Evolutionary conservation across 2,888 invertebrate genomes (phyloP), one percentile per base, ranked within the genome.

Genomic region (Pachydiplax longipennis): DNA sequence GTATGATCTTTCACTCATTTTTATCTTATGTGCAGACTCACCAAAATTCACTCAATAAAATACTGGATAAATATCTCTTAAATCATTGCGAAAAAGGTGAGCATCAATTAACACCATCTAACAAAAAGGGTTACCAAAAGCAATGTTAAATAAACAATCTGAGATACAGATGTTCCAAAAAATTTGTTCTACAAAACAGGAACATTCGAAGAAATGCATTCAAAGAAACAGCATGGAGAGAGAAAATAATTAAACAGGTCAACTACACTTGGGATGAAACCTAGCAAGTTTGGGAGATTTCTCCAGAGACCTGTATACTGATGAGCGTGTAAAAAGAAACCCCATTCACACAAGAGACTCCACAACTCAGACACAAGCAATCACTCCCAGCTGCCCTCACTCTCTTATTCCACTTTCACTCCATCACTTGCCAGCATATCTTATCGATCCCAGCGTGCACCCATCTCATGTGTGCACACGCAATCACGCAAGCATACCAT

Each of bases 1-100:
- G 87, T 35, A 65, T 87, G 87, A 65, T 87, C 87, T 87, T 87
- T 87, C 87, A 87, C 87, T 61, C 87, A 31, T 61, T 82, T 87
- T 87, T 37, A 87, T 61, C 87, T 61, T 87, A 35, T 87, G 87
- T 87, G 87, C 87, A 83, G 83, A 87, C 65, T 87, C 87, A 87
- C 87, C 61, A 87, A 87, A 87, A 65, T 87, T 58, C 87, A 87
- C 61, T 87, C 87, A 87, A 87, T 87, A 61, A 87, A 87, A 87
- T 87, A 87, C 87, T 87, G 87, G 87, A 87, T 87, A 87, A 87
- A 87, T 65, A 87, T 87, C 61, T 87, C 65, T 37, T 58, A 87
- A 87, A 87, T 31, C 35, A 31, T 61, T 65, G 58, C 31, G 35
- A 61, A 83, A 35, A 61, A 87, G 87, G 87, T 87, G 87, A 61